Conservation (phyloP, 2,113 vertebrate species). For the Tiliqua scincoides region DNA sequence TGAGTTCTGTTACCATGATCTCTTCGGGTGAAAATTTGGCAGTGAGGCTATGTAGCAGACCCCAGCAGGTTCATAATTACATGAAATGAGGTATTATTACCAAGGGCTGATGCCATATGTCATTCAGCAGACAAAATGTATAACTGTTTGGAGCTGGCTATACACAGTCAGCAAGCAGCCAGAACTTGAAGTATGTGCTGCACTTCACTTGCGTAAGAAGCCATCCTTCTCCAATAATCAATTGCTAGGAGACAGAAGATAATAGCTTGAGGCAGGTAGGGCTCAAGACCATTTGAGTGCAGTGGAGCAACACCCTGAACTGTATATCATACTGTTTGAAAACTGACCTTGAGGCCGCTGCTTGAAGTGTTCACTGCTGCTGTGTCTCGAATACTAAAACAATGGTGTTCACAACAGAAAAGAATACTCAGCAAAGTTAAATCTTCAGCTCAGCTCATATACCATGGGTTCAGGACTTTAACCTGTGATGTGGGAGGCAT, state of each 20-base stretch:
- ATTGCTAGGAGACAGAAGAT: constrained; percentile 14
- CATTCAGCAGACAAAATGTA: background rate
- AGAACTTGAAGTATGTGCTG: background rate
- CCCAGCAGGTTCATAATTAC: background rate
- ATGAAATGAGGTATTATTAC: constrained; percentile 22
- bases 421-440: background rate
- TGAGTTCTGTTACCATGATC: background rate
- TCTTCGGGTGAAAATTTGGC: background rate
- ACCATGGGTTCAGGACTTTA: background rate
- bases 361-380: background rate
- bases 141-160: background rate
- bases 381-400: constrained; percentile 2
- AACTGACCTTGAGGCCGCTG: constrained; percentile 20
- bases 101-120: background rate
- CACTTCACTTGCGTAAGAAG: background rate
- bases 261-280: constrained; percentile 20
- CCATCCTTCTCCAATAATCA: constrained; percentile 11
- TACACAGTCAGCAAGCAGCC: background rate
- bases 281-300: constrained; percentile 21
- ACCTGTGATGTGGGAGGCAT: background rate
- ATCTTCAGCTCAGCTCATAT: background rate
- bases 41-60: background rate
- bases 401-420: background rate
- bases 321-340: constrained; percentile 13
- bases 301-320: constrained; percentile 11